Conservation (phyloP, 2,113 vertebrate species). For the Pardalotus punctatus region DNA sequence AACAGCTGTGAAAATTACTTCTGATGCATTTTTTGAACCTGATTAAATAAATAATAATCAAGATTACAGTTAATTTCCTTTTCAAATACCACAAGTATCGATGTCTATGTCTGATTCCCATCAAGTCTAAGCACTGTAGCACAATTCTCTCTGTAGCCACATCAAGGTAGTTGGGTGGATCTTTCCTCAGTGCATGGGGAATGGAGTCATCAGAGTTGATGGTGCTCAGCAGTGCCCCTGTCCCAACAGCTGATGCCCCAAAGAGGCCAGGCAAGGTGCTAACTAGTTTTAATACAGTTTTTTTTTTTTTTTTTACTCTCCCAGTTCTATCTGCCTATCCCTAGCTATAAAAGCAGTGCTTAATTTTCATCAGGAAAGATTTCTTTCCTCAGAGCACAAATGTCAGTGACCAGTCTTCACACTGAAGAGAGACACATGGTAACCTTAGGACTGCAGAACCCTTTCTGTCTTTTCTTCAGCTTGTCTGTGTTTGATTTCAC, state of each 20-base stretch:
- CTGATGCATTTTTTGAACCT: not conserved
- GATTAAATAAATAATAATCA: slow-evolving; percentile 6
- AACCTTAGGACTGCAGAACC: not conserved
- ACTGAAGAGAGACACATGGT: not conserved
- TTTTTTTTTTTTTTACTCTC: not conserved
- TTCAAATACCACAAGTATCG: not conserved
- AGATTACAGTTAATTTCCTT: not conserved
- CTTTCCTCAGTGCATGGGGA: not conserved
- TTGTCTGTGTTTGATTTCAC: not conserved
- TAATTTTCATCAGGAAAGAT: not conserved
- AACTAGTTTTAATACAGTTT: rapidly evolving
- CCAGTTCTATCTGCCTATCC: not conserved
- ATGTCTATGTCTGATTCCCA: not conserved
- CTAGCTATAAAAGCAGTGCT: not conserved
- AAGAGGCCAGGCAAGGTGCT: not conserved
- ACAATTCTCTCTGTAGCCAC: not conserved
- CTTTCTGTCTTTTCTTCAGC: not conserved
- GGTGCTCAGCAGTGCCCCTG: not conserved
- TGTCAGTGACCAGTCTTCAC: not conserved
- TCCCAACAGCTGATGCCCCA: not conserved
- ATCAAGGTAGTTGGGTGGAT: not conserved
- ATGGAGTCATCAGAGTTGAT: not conserved
- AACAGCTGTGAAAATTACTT: slow-evolving; percentile 61
- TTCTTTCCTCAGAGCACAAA: not conserved
- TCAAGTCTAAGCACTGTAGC: not conserved